These are phyloP conservation scores for Achroia grisella DNA, from an alignment of 1,140 invertebrate genomes.

Conservation along the genomic window DNA sequence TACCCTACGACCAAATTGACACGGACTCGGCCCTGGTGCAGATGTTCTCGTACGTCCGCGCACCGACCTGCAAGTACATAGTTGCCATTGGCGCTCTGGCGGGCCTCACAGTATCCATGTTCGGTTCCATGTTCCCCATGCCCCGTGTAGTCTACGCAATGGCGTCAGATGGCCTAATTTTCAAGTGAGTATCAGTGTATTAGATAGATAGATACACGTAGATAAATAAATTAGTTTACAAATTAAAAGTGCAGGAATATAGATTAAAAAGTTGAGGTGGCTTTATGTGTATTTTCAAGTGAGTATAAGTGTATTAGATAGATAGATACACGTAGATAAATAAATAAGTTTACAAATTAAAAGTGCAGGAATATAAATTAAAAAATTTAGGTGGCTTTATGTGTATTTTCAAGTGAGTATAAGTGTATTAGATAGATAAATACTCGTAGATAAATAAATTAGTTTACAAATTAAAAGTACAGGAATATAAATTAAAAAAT, in stretches of 20 bases:
- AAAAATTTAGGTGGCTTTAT: too few relatives aligned
- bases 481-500: too few relatives aligned
- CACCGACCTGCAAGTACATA: conserved; percentile 90
- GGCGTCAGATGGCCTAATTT: conserved; percentile 94
- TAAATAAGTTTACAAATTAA: too few relatives aligned
- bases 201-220: too few relatives aligned
- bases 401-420: conserved; percentile 85
- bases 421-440: too few relatives aligned
- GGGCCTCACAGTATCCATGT: conserved; percentile 93
- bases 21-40: conserved; percentile 91
- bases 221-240: too few relatives aligned
- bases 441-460: too few relatives aligned
- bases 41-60: conserved; percentile 93
- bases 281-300: conserved; percentile 93
- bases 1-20: conserved; percentile 90
- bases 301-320: conserved; percentile 35
- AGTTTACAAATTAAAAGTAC: too few relatives aligned
- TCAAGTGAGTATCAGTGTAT: conserved; percentile 78
- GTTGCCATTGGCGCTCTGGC: conserved; percentile 93
- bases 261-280: too few relatives aligned
- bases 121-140: conserved; percentile 98
- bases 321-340: too few relatives aligned
- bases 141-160: conserved; percentile 95
- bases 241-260: too few relatives aligned
- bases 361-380: too few relatives aligned